Evolutionary conservation across 2,888 invertebrate species (phyloP), one percentile per base, ranked within the genome.

Genomic region (Graphium colonna): DNA sequence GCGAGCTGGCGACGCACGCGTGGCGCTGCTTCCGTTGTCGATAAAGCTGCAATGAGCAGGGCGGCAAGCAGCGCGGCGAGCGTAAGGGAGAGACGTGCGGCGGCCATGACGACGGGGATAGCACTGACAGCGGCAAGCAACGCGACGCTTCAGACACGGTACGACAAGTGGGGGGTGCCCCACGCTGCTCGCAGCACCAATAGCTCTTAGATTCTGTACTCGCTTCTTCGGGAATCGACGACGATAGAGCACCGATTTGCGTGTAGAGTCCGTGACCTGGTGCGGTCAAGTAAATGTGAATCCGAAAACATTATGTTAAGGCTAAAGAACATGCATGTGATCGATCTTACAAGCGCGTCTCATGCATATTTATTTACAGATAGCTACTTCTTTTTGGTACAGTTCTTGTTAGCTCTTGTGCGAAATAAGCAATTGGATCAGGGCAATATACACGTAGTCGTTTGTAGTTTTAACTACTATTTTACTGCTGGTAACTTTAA

Each of bases 1-100:
- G 77, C 73, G 60, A 88, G 82, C 65, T 88, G 88, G 3, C 87
- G 70, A 64, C 82, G 77, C 12, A 38, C 21, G 52, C 73, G 58
- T 58, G 60, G 55, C 60, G 60, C 56, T 61, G 68, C 63, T 61
- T 63, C 57, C 64, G 12, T n/a, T 1, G 36, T n/a, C 1, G 56
- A 52, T 55, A 62, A 67, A 63, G 63, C 63, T 56, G 65, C 53
- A 45, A 54, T 53, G 49, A 56, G 45, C 51, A 49, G 43, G 42
- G 60, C 55, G 55, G 58, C 60, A 55, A 56, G 57, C 47, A 64
- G 57, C 62, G 71, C 59, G 66, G 61, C 52, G 69, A 57, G 52
- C 67, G 59, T 56, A 56, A 64, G 60, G 56, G 66, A 54, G 61
- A 64, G 58, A 64, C 67, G 66, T 67, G 61, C 58, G 60, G 40